phyloP scores from a whole-genome alignment of 1,140 invertebrate species.

The Latrodectus geometricus region DNA sequence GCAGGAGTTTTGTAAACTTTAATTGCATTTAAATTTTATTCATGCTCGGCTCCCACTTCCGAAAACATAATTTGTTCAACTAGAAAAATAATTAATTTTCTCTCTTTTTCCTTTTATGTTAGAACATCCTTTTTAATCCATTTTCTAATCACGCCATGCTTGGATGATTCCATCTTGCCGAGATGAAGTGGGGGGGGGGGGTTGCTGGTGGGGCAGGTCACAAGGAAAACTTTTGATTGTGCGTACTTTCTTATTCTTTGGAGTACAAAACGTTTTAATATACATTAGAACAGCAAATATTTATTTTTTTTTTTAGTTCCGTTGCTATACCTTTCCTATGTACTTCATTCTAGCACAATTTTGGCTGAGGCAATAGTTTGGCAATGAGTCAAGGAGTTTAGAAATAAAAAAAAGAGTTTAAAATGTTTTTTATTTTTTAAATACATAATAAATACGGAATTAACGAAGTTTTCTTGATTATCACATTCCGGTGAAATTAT shows the following conservation, averaged over 20 bases:
- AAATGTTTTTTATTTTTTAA: too few species aligned
- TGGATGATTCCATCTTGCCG: conserved; percentile 18
- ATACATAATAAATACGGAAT: too few species aligned
- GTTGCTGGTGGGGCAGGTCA: neutral
- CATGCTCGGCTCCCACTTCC: neutral
- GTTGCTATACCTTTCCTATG: neutral
- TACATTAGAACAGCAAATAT: conserved; percentile 1
- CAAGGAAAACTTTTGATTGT: neutral
- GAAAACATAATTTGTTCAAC: conserved; percentile 8
- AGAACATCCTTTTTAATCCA: neutral
- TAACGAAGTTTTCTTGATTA: too few species aligned
- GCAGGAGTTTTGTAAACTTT: neutral
- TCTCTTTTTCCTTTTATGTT: neutral
- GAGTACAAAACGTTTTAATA: neutral
- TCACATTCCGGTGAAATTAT: too few species aligned
- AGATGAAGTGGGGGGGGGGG: neutral
- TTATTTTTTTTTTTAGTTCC: conserved; percentile 1
- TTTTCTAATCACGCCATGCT: conserved; percentile 36
- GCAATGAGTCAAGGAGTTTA: too few species aligned
- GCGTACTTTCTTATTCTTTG: neutral
- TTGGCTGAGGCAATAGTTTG: too few species aligned
- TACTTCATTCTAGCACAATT: too few species aligned
- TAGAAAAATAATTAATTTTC: conserved; percentile 11
- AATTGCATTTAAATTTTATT: conserved; percentile 25
- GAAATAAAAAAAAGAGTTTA: too few species aligned